A percentile compares a stretch with the other conserved stretches of the same genome.
Conservation (phyloP, 2,888 invertebrate genomes). For the Phyllotreta striolata region DNA sequence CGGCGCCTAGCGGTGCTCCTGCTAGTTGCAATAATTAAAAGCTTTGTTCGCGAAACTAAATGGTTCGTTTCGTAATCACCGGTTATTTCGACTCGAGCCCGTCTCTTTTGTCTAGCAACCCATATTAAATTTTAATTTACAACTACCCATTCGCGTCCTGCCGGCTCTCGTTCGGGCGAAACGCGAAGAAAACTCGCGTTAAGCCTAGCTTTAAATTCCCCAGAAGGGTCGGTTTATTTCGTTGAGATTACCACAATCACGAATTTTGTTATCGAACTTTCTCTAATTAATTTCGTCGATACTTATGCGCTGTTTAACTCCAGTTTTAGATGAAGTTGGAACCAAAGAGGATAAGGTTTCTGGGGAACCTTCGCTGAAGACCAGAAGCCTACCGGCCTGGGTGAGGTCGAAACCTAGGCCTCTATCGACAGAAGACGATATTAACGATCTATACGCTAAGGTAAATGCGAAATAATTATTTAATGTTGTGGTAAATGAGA, state of each 20-base stretch:
- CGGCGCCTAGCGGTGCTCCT: no score
- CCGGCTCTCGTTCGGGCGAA: constrained; percentile 15
- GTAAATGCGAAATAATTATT: constrained; percentile 55
- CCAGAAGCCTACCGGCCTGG: constrained; percentile 77
- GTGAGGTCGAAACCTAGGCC: constrained; percentile 74
- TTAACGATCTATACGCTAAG: constrained; percentile 75
- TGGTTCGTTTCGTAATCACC: no score
- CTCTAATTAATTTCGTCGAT: not conserved
- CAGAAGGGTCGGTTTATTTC: not conserved
- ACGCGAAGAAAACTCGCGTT: constrained; percentile 12
- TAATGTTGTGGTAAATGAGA: not conserved
- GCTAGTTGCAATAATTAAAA: no score
- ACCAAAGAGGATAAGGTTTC: constrained; percentile 60
- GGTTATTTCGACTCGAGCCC: not conserved
- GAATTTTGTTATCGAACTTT: not conserved
- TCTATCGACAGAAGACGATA: constrained; percentile 73
- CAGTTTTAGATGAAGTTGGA: constrained; percentile 71
- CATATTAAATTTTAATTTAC: constrained; percentile 21
- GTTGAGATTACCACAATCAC: not conserved
- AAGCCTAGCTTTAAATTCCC: not conserved
- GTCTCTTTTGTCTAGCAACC: constrained; percentile 2
- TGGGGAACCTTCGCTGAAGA: constrained; percentile 64
- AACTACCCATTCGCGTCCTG: constrained; percentile 6
- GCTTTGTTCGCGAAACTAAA: no score
- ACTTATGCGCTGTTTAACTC: constrained; percentile 21